Evolutionary conservation across 2,888 invertebrate genomes (phyloP), one percentile per base, ranked within the genome.

Genomic region (Agonum fuliginosum): DNA sequence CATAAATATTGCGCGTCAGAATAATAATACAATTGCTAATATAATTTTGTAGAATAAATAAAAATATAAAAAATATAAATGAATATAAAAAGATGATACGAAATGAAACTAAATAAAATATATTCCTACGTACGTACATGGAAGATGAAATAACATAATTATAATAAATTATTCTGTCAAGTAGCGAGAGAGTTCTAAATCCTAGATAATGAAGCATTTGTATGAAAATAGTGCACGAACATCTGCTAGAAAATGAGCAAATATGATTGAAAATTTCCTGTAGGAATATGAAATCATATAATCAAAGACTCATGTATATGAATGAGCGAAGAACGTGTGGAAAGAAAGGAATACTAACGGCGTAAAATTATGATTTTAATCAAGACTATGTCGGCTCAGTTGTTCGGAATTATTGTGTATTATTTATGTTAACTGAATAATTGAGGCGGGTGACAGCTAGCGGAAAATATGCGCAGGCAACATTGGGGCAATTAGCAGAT

Each of bases 351-450:
- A 51, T 51, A 51, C 51, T 51, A 51, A 51, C 24, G 2, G 51
- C 20, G 20, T 46, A 51, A 51, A 51, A 51, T 51, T 51, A 51
- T 51, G 51, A 51, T 22, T 51, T 51, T 51, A 51, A 51, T 51
- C 51, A 51, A 51, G 22, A 51, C 24, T 48, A 48, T 19, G 20
- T 19, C 17, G 19, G 5, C 48, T 20, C 48, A 48, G 24, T 51
- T 51, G 22, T 51, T 51, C 51, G 1, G 22, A n/a, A 51, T 51
- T 51, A 51, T 51, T 51, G 24, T 51, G 24, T n/a, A 51, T 51
- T 51, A 51, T 51, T 20, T 10, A 51, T 51, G 51, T 51, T 51
- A 51, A 24, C 51, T 51, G 22, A 51, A 51, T 51, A 8, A 51
- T 51, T 19, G n/a, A 51, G 20, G 20, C 20, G 4, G 19, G 8